A percentile compares a stretch with the other conserved stretches of the same genome.
Evolutionary conservation across 2,113 vertebrate genomes (phyloP).

Genomic region (Poeciliopsis occidentalis): DNA sequence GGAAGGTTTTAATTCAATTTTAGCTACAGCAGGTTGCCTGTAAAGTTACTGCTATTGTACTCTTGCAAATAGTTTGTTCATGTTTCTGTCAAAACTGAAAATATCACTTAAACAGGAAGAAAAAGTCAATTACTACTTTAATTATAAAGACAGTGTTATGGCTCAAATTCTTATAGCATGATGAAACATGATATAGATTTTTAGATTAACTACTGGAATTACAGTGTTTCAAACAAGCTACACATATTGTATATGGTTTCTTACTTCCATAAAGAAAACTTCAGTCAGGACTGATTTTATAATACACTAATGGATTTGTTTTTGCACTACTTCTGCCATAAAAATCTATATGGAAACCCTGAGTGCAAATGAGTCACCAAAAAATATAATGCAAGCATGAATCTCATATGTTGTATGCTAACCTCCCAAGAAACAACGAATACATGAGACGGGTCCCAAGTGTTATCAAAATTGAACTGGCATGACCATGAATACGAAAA

Average conservation of each 20-base stretch:
- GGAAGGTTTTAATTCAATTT: background rate
- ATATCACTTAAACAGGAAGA: background rate
- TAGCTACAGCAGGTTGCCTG: background rate
- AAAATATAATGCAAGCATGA: constrained; percentile 20
- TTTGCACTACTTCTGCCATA: constrained; percentile 3
- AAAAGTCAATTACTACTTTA: too few relatives aligned
- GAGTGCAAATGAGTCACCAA: constrained; percentile 24
- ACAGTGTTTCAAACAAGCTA: background rate
- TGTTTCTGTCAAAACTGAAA: background rate
- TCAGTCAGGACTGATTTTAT: background rate
- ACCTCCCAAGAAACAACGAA: background rate
- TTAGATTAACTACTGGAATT: background rate
- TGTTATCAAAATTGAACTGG: constrained; percentile 17
- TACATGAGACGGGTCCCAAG: constrained; percentile 5
- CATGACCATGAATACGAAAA: constrained; percentile 7
- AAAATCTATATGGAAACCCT: constrained; percentile 4
- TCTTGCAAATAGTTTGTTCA: background rate
- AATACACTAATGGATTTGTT: background rate
- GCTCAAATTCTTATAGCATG: background rate
- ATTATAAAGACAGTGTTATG: background rate
- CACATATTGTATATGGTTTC: background rate
- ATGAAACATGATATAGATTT: background rate
- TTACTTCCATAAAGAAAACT: background rate
- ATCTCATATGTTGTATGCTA: background rate
- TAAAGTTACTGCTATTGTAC: background rate